phyloP scores from a whole-genome alignment of 2,113 vertebrate genomes.

The Syrrhaptes paradoxus region DNA sequence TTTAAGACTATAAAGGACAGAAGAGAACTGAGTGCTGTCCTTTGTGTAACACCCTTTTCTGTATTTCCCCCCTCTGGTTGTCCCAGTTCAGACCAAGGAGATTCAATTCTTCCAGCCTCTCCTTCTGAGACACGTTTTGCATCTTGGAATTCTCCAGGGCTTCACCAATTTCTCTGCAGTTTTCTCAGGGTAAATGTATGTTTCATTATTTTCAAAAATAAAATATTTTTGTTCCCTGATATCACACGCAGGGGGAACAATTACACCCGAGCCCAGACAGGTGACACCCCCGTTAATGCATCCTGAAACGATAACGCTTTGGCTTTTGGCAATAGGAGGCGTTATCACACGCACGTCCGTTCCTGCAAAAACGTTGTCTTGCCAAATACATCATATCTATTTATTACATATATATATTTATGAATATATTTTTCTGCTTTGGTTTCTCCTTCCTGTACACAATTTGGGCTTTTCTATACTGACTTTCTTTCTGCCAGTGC shows the following conservation, averaged over 20 bases:
- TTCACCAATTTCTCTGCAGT: not conserved
- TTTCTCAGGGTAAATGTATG: not conserved
- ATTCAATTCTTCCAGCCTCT: not conserved
- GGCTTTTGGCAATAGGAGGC: not conserved
- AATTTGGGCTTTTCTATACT: not conserved
- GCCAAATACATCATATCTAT: not conserved
- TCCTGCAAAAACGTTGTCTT: not conserved
- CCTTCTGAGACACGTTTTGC: not conserved
- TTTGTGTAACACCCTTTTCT: not conserved
- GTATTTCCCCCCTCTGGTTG: not conserved
- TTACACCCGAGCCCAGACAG: not conserved
- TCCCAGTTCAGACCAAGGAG: not conserved
- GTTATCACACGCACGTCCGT: not conserved
- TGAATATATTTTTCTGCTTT: not conserved
- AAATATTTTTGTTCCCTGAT: not conserved
- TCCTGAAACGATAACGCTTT: not conserved
- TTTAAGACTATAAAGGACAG: not conserved
- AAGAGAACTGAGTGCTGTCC: not conserved
- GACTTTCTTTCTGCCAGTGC: not conserved
- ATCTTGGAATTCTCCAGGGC: not conserved
- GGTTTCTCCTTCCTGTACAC: not conserved
- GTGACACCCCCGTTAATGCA: not conserved
- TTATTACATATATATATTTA: not conserved
- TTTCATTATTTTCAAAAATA: not conserved
- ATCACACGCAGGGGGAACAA: not conserved